Base-by-base conservation (phyloP, 2,797 vertebrate genomes). In the Pseudochirops cupreus region DNA sequence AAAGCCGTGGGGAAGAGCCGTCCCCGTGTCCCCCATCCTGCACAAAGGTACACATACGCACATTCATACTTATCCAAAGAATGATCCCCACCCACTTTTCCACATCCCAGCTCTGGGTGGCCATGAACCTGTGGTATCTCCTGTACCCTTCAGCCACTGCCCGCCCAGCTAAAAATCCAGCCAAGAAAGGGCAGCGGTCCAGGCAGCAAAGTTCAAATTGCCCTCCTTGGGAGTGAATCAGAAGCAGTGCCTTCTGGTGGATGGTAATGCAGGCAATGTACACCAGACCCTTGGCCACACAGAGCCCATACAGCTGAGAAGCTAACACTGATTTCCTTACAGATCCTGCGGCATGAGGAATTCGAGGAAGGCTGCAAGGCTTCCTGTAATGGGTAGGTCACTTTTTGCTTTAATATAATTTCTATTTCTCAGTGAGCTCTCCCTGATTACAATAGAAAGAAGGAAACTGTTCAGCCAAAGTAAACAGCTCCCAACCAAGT, bases 291-390 rank as follows among this genome's bases (percentile, higher is more conserved):
- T 54, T 31, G 53, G 14, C 89, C n/a, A 53, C 29, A 53, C 26
- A 53, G 26, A 53, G 0, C 14, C 4, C 62, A n/a, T 67, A 93
- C 58, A 93, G 93, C 91, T 59, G 92, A 24, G 62, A 3, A 57
- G 5, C 92, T 94, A 93, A 50, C 93, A 95, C 26, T 92, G 2
- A 55, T 96, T 94, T 54, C 33, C 74, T 97, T 92, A 11, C 33
- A 99, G 99, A 97, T 99, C 92, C 98, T 99, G 93, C 98, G 99
- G 28, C 99, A 99, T 92, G 99, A 99, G 96, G 99, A 99, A 97
- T 99, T 99, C 98, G 99, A 99, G 96, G 99, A 99, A 98, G 99
- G 99, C 96, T 99, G 99, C 98, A 99, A 99, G 98, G 99, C 99
- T 55, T 92, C 98, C 11, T 99, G 99, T 96, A 99, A 99, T 33